Evolutionary conservation across 2,113 vertebrate species (phyloP), one percentile per base, ranked within the genome.

Genomic region (Halcyon senegalensis): DNA sequence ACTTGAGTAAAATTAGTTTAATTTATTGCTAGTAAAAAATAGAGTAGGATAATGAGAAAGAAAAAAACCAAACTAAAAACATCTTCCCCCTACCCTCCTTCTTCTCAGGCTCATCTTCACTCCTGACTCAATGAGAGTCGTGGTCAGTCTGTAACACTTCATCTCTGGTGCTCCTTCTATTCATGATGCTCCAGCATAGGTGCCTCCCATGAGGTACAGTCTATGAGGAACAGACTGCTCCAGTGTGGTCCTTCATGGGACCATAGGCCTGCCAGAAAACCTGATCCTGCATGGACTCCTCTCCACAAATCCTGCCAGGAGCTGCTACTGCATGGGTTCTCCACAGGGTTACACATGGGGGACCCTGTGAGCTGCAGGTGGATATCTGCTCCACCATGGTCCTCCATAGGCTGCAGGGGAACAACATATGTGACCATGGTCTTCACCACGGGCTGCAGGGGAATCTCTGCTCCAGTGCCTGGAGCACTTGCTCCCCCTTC

Each of bases 31-130:
- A 31, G 58, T 76, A 11, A 46, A 67, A 84, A 76, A 44, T 2
- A 3, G 7, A 62, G 10, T n/a, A 67, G 11, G 8, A 27, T 2
- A 56, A 30, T 31, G 16, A 72, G 7, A 25, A 7, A 87, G 39
- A 51, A 33, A 51, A 25, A 51, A 14, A 24, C 4, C 14, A 89
- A 78, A 44, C 14, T 28, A 82, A 74, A 73, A 39, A 0, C 2
- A 24, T 56, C 2, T 21, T 51, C 8, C 16, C 10, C 2, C 10
- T 16, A n/a, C 2, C 1, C 12, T 13, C 5, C 13, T 69, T 56
- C 18, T 43, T 48, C 35, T 11, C 35, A 62, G 39, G 10, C 10
- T 75, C 24, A 67, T 4, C 12, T 73, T 79, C 24, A 59, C 10
- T 66, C 67, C 35, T 78, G 27, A 28, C 18, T 66, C 28, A 55